These are phyloP conservation scores for Scytalopus superciliaris DNA, from an alignment of 2,113 vertebrate genomes.

Conservation along the genomic window DNA sequence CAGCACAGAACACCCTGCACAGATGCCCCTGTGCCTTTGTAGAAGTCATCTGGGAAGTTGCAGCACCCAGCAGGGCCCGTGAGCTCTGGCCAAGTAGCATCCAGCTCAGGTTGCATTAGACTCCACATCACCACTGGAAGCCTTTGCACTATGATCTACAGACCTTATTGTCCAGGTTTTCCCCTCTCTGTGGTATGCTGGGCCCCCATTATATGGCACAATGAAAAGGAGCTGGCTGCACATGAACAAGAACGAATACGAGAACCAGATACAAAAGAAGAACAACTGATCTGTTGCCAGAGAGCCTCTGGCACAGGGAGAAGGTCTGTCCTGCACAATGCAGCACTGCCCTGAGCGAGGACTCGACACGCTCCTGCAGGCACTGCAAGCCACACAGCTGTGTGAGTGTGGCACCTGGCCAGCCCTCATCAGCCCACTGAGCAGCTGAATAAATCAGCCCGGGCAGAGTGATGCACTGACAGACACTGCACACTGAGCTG, in stretches of 20 bases:
- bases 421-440: not conserved
- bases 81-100: not conserved
- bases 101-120: not conserved
- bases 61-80: not conserved
- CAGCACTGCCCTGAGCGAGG: not conserved
- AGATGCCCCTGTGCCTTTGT: not conserved
- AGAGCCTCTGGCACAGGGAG: not conserved
- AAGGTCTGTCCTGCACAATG: not conserved
- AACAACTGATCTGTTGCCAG: not conserved
- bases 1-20: not conserved
- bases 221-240: not conserved
- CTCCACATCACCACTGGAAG: not conserved
- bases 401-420: not conserved
- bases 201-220: not conserved
- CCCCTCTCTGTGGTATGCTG: not conserved
- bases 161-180: not conserved
- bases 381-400: not conserved
- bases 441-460: not conserved
- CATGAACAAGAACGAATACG: not conserved
- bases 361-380: not conserved
- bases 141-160: not conserved
- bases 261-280: not conserved
- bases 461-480: not conserved
- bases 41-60: not conserved
- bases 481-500: accelerated